A percentile compares a stretch with the other conserved stretches of the same genome.
These are phyloP conservation scores for Eupithecia centaureata DNA, from an alignment of 2,888 invertebrate genomes.

Conservation along the genomic window DNA sequence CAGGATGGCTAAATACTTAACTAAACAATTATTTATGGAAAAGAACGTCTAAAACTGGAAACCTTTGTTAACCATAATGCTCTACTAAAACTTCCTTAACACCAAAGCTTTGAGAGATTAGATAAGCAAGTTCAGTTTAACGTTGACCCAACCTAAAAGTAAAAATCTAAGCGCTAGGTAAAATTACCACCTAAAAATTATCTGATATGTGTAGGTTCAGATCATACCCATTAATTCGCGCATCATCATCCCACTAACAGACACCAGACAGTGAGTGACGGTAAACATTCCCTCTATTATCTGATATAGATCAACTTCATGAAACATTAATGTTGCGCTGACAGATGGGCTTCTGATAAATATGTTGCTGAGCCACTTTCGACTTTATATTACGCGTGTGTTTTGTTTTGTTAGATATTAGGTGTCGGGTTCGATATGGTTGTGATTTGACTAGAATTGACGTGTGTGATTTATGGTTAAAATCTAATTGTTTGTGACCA, in stretches of 20 bases:
- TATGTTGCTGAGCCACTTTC: conserved; percentile 49
- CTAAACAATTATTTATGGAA: neutral
- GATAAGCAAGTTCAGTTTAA: neutral
- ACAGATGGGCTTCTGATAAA: conserved; percentile 75
- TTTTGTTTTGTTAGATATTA: conserved; percentile 28
- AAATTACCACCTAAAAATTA: neutral
- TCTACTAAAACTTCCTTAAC: neutral
- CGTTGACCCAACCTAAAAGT: neutral
- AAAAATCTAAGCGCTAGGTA: neutral
- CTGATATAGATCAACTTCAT: conserved; percentile 80
- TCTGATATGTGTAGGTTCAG: neutral
- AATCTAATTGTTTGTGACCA: neutral
- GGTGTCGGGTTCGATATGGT: conserved; percentile 62
- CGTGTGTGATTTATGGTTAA: conserved; percentile 12
- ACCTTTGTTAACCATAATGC: neutral
- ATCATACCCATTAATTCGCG: conserved; percentile 42
- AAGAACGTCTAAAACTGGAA: neutral
- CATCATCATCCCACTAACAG: conserved; percentile 50
- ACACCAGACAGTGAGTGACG: conserved; percentile 59
- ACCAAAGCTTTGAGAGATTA: neutral
- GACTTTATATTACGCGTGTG: conserved; percentile 27
- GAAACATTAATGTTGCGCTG: conserved; percentile 77
- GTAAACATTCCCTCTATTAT: conserved; percentile 76
- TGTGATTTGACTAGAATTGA: conserved; percentile 24
- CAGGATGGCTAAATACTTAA: too few species aligned